Evolutionary conservation across 2,113 vertebrate species (phyloP).

Genomic region (Sylvia atricapilla): DNA sequence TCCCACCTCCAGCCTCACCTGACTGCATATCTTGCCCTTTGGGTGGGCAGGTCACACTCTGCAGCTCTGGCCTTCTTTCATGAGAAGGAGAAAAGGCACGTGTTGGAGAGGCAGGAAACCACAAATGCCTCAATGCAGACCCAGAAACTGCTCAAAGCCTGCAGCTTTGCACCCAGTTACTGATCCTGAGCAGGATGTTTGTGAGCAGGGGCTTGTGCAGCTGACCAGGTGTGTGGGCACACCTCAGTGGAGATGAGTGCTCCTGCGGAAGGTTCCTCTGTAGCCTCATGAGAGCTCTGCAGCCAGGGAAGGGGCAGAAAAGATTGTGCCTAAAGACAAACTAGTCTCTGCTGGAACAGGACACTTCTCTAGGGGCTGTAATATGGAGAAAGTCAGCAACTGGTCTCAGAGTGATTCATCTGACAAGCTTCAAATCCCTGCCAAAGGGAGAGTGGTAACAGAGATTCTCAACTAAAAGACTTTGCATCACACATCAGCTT

Average conservation of each 20-base stretch:
- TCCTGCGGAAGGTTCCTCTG: rapidly evolving
- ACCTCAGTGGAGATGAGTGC: no score
- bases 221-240: neutral
- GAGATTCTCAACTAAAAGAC: neutral
- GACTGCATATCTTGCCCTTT: rapidly evolving
- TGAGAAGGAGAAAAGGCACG: neutral
- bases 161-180: neutral
- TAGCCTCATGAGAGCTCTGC: neutral
- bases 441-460: neutral
- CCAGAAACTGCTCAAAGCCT: neutral
- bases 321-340: rapidly evolving
- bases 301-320: neutral
- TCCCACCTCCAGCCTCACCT: neutral
- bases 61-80: neutral
- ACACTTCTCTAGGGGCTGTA: neutral
- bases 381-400: neutral
- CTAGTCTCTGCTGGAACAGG: neutral
- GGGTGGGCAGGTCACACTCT: neutral
- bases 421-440: neutral
- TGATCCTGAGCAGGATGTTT: neutral
- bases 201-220: neutral
- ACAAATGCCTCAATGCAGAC: rapidly evolving
- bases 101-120: neutral
- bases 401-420: neutral
- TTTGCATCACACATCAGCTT: neutral